Evolutionary conservation across 2,888 invertebrate species (phyloP), one percentile per base, ranked within the genome.

Genomic region (Thumatha senex): DNA sequence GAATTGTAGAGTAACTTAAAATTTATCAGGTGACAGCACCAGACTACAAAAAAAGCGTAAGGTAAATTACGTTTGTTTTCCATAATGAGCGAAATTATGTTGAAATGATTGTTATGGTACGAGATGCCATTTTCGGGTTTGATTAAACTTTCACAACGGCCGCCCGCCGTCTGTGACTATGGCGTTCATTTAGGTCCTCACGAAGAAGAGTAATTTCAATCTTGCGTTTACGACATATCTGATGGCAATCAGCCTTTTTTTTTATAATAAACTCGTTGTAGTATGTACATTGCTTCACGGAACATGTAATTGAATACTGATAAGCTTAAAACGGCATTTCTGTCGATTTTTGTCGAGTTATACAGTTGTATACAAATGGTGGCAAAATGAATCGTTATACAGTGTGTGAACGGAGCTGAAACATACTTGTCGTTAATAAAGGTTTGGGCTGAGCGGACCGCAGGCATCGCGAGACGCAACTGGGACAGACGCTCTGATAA

Each of bases 161-260:
- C 18, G 18, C 18, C 18, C 18, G 18, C 5, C 18, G 2, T 24
- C 18, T 24, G 18, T 24, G 18, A 24, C 3, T 24, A 5, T 24
- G 2, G 18, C 18, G 18, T 24, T 24, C 18, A 24, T 24, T 24
- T 24, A 24, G 5, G 18, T 24, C 18, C 18, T 24, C 42, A 38
- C n/a, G 30, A 24, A 24, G 33, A 40, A 40, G 42, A 11, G 36
- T 24, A 43, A 45, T 18, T 40, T 24, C 31, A 15, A 14, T 31
- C 30, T 48, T 47, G 41, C 35, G 15, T 46, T 33, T 44, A 52
- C 15, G 15, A 14, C 29, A 13, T 49, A 50, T 51, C 48, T 46
- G 29, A 24, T 41, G 43, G 38, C 31, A 46, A 51, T 46, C 51
- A 31, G 40, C 33, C 13, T 36, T 35, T 40, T n/a, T 29, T 38